Base-by-base conservation (phyloP, 30 jellyfish, hydroid and myxozoan genomes). In the Hydractinia symbiolongicarpus region DNA sequence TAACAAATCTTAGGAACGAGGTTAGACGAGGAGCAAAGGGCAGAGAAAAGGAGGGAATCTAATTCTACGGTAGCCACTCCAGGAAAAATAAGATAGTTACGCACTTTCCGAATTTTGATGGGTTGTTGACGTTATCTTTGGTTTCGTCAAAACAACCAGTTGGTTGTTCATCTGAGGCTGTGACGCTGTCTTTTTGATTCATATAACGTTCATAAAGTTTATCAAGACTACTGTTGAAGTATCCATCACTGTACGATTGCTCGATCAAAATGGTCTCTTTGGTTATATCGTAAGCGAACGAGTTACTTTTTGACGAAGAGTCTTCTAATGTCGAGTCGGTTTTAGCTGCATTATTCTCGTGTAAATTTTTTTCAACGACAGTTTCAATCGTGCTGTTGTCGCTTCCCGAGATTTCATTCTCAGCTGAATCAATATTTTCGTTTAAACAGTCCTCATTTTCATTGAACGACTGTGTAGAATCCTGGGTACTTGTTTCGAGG, bases 111-210 rank as follows among this genome's bases (percentile, higher is more conserved):
- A 64, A 13, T 13, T 13, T 44, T 9, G 74, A 64, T 64, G 19
- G 19, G 52, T 44, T 44, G 40, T 64, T 64, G 30, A 4, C 81
- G 71, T 49, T 6, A 52, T 44, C 85, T 9, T 50, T 50, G 56
- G 85, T 53, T 50, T 77, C 73, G 16, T 77, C 85, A 55, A 77
- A 77, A n/a, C 85, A 77, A 53, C 85, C 85, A 44, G 85, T 77
- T 5, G 85, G 74, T 51, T 64, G 74, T 13, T 64, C 74, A 64
- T 64, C 74, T 6, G 74, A 64, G 19, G 69, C 19, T 16, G 69
- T 58, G 69, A 44, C 52, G 40, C 74, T 64, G 52, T n/a, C 52
- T 64, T 64, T 51, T n/a, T 64, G 19, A n/a, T 64, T 64, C 74
- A 64, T 7, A 64, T 64, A 64, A 6, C 74, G 74, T n/a, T 64